These are phyloP conservation scores for Cloeon dipterum DNA, from an alignment of 2,888 invertebrate species.

Conservation along the genomic window DNA sequence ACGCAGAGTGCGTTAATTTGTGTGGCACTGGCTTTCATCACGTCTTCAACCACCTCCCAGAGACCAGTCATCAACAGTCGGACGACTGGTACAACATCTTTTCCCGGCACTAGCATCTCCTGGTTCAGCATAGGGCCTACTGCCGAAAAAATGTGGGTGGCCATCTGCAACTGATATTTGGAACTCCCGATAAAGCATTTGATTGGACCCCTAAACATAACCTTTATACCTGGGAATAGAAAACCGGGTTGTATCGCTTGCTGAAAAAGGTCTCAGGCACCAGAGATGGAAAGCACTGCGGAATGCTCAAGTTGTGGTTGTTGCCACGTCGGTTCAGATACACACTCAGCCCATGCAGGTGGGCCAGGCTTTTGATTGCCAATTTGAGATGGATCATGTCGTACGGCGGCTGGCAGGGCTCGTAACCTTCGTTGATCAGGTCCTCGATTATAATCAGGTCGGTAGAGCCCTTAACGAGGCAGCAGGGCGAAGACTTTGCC, in stretches of 20 bases:
- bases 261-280: neutral
- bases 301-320: neutral
- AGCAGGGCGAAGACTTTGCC: neutral
- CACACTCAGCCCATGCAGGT: neutral
- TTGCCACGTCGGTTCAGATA: neutral
- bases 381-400: neutral
- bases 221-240: no score
- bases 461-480: neutral
- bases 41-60: neutral
- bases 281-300: neutral
- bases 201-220: no score
- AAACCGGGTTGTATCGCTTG: neutral
- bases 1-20: neutral
- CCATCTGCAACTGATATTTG: no score
- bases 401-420: neutral
- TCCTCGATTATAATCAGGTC: neutral
- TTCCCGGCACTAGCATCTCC: neutral
- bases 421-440: neutral
- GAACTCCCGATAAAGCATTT: no score
- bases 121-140: neutral
- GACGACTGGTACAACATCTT: neutral
- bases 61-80: neutral
- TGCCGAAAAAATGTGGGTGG: neutral
- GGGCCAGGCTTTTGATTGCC: conserved; percentile 1
- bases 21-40: neutral